Evolutionary conservation across 2,888 invertebrate species (phyloP).

Genomic region (Spodoptera littoralis): DNA sequence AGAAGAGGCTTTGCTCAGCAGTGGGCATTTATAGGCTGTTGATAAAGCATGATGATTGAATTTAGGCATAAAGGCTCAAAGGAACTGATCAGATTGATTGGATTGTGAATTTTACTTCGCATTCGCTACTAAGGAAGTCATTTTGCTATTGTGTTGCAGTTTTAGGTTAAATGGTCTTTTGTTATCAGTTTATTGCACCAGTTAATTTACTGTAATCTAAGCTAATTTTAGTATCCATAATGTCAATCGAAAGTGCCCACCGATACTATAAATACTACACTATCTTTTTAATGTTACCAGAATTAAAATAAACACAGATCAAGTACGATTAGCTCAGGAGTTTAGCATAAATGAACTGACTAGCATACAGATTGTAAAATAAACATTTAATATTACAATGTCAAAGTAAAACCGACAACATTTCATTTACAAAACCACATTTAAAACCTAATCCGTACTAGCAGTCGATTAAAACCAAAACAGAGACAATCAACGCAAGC

Average conservation of each 20-base stretch:
- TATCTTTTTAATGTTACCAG: conserved; percentile 46
- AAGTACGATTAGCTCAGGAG: conserved; percentile 31
- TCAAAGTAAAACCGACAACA: conserved; percentile 37
- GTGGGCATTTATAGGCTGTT: no score
- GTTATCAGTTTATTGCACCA: no score
- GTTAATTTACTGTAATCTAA: conserved; percentile 6
- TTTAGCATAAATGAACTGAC: conserved; percentile 42
- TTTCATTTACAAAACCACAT: conserved; percentile 42
- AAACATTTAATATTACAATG: conserved; percentile 40
- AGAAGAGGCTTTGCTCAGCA: no score
- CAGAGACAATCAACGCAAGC: conserved; percentile 44
- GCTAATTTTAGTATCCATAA: conserved; percentile 36
- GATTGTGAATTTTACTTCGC: no score
- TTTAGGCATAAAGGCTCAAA: no score
- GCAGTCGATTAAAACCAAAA: conserved; percentile 51
- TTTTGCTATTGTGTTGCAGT: no score
- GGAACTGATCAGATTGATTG: no score
- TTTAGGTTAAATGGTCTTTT: no score
- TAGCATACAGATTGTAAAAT: conserved; percentile 33
- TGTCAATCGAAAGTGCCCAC: conserved; percentile 34
- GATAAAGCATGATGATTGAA: no score
- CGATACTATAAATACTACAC: conserved; percentile 44
- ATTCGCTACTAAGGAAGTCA: no score
- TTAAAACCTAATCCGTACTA: conserved; percentile 47
- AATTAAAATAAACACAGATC: conserved; percentile 40